A percentile compares a stretch with the other conserved stretches of the same genome.
Evolutionary conservation across 2,113 vertebrate genomes (phyloP).

Genomic region (Oreochromis tanganicae): DNA sequence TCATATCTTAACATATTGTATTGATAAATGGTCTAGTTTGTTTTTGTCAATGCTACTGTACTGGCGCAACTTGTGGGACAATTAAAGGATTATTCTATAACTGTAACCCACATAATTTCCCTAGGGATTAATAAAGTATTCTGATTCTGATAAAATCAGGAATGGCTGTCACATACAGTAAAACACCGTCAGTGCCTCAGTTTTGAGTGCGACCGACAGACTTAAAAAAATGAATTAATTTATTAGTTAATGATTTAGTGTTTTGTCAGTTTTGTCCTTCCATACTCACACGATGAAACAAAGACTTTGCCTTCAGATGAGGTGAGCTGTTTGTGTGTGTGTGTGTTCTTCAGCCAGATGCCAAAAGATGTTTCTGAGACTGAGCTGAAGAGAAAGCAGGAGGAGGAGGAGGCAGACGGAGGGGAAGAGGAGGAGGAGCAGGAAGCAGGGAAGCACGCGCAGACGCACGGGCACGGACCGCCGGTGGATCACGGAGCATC

Average conservation of each 20-base stretch:
- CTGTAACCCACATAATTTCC: too few relatives aligned
- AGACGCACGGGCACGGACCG: neutral
- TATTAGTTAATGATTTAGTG: neutral
- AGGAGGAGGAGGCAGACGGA: neutral
- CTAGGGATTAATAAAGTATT: too few relatives aligned
- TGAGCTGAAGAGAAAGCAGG: neutral
- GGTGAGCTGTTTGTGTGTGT: neutral
- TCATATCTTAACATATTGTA: too few relatives aligned
- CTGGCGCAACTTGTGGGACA: too few relatives aligned
- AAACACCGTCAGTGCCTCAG: neutral
- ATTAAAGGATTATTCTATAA: too few relatives aligned
- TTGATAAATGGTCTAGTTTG: too few relatives aligned
- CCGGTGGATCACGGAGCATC: conserved; percentile 30
- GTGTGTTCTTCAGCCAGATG: neutral
- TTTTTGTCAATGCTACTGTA: too few relatives aligned
- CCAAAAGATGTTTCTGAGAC: neutral
- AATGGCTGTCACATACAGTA: neutral
- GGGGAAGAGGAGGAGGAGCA: neutral
- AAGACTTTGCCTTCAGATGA: neutral
- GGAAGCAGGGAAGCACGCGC: conserved; percentile 1
- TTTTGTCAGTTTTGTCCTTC: neutral
- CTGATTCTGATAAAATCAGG: neutral
- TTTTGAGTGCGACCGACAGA: neutral
- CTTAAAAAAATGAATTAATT: neutral
- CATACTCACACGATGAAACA: neutral